Percentiles rank a stretch among this genome's conserved stretches.
These are phyloP conservation scores for Zonotrichia albicollis DNA, from an alignment of 2,797 vertebrate genomes.

Conservation along the genomic window DNA sequence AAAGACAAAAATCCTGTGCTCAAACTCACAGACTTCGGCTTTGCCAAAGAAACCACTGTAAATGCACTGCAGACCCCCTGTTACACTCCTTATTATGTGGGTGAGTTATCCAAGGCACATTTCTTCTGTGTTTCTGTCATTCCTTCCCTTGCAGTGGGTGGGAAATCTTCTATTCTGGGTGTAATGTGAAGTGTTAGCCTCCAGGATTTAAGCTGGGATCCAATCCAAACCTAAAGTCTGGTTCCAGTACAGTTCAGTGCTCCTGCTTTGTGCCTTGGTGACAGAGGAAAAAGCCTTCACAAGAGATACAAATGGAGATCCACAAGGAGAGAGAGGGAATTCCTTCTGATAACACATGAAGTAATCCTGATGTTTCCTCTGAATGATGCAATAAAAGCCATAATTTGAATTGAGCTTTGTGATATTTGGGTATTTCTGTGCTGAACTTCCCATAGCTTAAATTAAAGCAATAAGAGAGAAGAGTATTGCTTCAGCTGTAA, in stretches of 20 bases:
- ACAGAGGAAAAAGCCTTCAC: not conserved
- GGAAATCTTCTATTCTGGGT: not conserved
- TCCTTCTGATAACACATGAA: not conserved
- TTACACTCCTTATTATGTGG: slow-evolving; percentile 98
- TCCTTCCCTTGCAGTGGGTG: not conserved
- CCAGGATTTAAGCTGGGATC: not conserved
- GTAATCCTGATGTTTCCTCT: not conserved
- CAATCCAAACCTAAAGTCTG: not conserved
- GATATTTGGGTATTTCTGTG: not conserved
- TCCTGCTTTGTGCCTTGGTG: not conserved
- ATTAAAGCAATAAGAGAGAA: not conserved
- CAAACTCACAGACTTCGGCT: slow-evolving; percentile 97
- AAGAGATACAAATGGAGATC: not conserved
- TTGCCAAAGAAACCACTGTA: slow-evolving; percentile 95
- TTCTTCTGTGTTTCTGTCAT: not conserved
- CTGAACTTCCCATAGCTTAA: not conserved
- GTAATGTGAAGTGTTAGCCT: not conserved
- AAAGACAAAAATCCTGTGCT: slow-evolving; percentile 85
- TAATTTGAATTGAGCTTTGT: not conserved
- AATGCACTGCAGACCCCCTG: slow-evolving; percentile 95
- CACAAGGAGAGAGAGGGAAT: not conserved
- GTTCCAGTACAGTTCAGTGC: not conserved
- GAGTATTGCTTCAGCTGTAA: not conserved
- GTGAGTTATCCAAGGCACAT: slow-evolving; percentile 75
- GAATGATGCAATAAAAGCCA: not conserved